phyloP scores from a whole-genome alignment of 2,113 vertebrate species.

The Myotis davidii region DNA sequence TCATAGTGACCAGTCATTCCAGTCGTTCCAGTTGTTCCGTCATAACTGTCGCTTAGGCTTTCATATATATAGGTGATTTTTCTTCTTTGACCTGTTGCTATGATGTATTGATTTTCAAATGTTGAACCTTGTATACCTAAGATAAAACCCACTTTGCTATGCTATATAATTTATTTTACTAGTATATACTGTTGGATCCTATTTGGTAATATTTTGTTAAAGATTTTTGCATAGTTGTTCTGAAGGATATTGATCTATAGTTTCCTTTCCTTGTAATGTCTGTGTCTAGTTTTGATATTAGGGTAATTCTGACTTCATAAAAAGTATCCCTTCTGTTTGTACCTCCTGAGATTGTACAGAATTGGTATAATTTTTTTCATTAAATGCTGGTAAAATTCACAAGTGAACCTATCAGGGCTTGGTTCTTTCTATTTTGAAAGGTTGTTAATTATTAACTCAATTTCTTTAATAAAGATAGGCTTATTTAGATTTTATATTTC shows the following conservation, averaged over 20 bases:
- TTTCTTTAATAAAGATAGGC: background rate
- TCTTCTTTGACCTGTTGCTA: background rate
- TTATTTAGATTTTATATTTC: background rate
- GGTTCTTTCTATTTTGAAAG: background rate
- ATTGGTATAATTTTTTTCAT: background rate
- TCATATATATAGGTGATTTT: background rate
- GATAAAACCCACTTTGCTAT: background rate
- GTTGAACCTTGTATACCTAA: background rate
- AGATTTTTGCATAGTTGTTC: background rate
- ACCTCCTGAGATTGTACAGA: background rate
- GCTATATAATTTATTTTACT: background rate
- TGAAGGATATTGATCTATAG: background rate
- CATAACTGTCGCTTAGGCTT: too few species aligned
- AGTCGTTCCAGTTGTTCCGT: too few species aligned
- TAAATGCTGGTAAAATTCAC: background rate
- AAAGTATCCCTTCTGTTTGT: background rate
- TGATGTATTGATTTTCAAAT: background rate
- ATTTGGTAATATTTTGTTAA: background rate
- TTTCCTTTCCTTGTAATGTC: background rate
- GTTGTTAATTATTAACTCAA: background rate
- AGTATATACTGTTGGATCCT: background rate
- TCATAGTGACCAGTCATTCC: too few species aligned
- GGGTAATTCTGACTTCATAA: background rate
- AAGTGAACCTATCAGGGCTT: background rate
- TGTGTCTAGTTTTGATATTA: background rate